Evolutionary conservation across 2,888 invertebrate genomes (phyloP), one percentile per base, ranked within the genome.

Genomic region (Himalopsyche anomala): DNA sequence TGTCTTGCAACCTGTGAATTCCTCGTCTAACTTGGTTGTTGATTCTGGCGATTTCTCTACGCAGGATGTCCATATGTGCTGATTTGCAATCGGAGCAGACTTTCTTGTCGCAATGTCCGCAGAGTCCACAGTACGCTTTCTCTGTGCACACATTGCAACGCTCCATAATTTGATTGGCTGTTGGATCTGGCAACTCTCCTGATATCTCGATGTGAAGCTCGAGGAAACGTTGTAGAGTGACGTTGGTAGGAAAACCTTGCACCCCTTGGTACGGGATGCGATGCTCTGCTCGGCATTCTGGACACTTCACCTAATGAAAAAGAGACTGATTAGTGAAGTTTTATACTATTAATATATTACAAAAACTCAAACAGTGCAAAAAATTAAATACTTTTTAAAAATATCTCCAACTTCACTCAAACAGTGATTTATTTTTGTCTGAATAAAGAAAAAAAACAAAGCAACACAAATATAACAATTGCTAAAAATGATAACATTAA

Each of bases 211-310:
- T 97, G 91, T 98, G 98, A 87, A 99, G 94, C 91, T 99, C 99
- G 90, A 99, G 94, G 92, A 99, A 99, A 90, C 98, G 95, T 92
- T 98, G 97, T 82, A 99, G 94, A 87, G 99, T 99, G 62, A 99
- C 98, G 93, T 99, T 99, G 91, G 98, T 98, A 84, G 99, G 99
- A 91, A 98, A 99, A 88, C 97, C 97, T 91, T 97, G 97, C 6
- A 98, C 96, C 79, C 99, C 99, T 92, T 97, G 97, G 92, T 98
- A 98, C 80, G 99, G 98, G 90, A 99, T 98, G 89, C 98, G 95
- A 93, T 99, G 99, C 93, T 99, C 99, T 87, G 98, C 98, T 88
- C 99, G 96, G 92, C 99, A 99, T 95, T 99, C 99, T 91, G 99
- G 99, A 94, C 99, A 99, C 94, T 98, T 98, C 88, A 99, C 97